Base-by-base conservation (phyloP, 1,140 invertebrate species). In the Bilobella aurantiaca region DNA sequence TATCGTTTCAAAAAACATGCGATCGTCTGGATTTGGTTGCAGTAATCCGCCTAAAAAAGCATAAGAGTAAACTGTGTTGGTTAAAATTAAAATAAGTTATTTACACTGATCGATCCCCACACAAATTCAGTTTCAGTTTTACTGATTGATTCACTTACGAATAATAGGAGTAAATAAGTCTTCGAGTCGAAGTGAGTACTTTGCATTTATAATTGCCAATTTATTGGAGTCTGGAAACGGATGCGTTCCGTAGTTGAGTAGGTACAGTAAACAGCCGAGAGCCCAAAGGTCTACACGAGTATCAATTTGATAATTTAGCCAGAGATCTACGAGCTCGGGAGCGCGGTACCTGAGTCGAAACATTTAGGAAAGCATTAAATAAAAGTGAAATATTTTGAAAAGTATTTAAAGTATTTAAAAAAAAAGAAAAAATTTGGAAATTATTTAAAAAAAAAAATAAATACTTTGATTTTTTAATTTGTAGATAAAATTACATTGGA, bases 181-280 rank as follows among this genome's bases (percentile, higher is more conserved):
- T 18, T 66, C 49, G 28, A 57, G 47, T 3, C 60, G 53, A 21
- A 67, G 47, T 3, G 53, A 18, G 37, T 63, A 67, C 18, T 98
- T 99, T 66, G 88, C 95, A 82, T 99, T 99, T 5, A 98, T 82
- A 70, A 99, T 98, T 29, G 89, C 85, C 67, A 99, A 77, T 78
- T 99, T 99, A 34, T 95, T 95, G 3, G 84, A 85, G 80, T 99
- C 97, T 76, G 97, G 93, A 79, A 96, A 99, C 12, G 97, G 97
- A 83, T 99, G 97, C 68, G 87, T 85, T 77, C 89, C 86, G 77
- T 88, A 98, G 76, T 94, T 94, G 14, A 99, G 78, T 30, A 88
- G 85, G 78, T 92, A 99, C 0, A 98, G 78, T 60, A 99, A 85
- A 79, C 97, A 99, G 3, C 97, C 96, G 25, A 99, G 79, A 1